Percentiles rank a stretch among this genome's conserved stretches.
Conservation (phyloP, 2,888 invertebrate genomes). For the Torymus aiolomorphi region DNA sequence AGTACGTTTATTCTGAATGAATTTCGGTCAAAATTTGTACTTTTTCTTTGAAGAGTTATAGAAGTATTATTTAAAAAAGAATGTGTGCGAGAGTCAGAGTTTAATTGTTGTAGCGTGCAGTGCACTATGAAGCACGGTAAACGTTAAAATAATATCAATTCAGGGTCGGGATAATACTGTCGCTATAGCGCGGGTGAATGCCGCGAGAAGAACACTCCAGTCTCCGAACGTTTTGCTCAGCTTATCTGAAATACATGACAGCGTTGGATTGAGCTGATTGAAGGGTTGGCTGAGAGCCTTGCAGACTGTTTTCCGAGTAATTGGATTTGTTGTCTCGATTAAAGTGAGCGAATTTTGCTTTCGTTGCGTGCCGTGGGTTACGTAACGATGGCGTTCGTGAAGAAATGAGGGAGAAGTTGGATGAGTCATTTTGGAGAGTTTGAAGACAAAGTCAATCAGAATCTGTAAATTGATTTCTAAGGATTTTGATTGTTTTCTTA, state of each 20-base stretch:
- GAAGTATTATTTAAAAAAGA: neutral
- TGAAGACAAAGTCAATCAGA: neutral
- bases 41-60: no score
- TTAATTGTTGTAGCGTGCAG: conserved; percentile 59
- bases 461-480: no score
- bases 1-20: no score
- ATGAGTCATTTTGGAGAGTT: neutral
- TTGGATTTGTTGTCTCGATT: conserved; percentile 1
- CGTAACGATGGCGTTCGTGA: neutral
- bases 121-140: conserved; percentile 2
- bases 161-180: conserved; percentile 29
- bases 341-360: neutral
- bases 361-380: neutral
- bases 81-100: conserved; percentile 60
- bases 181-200: neutral
- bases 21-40: no score
- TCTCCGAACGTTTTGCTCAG: neutral
- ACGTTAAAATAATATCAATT: conserved; percentile 28
- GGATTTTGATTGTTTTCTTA: no score
- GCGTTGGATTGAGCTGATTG: neutral
- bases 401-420: neutral
- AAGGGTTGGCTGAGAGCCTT: neutral
- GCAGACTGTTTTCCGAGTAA: conserved; percentile 4
- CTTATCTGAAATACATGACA: conserved; percentile 1
- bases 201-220: no score